Evolutionary conservation across 1,140 invertebrate species (phyloP).

Genomic region (Bactericera cockerelli): DNA sequence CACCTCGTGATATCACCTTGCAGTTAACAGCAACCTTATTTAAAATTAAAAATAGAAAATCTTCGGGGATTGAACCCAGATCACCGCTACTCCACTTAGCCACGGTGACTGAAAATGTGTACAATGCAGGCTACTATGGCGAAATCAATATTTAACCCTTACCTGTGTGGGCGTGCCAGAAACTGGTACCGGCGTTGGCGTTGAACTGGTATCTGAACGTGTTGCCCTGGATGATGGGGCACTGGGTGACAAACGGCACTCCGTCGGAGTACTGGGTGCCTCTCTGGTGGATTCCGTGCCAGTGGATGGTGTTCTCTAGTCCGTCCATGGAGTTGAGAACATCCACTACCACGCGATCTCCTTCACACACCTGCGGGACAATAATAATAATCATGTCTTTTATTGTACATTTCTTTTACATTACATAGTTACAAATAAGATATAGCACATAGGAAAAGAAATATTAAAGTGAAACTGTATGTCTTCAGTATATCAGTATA

Average conservation of each 20-base stretch:
- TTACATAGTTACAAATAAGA: too few species aligned
- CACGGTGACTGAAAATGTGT: slow-evolving; percentile 6
- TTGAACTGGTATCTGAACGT: slow-evolving; percentile 70
- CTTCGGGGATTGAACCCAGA: slow-evolving; percentile 1
- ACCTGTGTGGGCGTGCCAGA: slow-evolving; percentile 74
- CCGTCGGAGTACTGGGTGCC: slow-evolving; percentile 78
- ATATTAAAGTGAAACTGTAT: too few species aligned
- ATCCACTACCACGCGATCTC: slow-evolving; percentile 69
- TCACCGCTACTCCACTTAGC: neutral
- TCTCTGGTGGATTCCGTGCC: slow-evolving; percentile 69
- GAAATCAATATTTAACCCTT: slow-evolving; percentile 13
- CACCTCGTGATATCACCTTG: too few species aligned
- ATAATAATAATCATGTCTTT: too few species aligned
- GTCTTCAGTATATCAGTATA: too few species aligned
- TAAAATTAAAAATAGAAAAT: neutral
- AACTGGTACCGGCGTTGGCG: slow-evolving; percentile 70
- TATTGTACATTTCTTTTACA: too few species aligned
- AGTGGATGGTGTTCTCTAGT: slow-evolving; percentile 69
- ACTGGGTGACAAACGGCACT: slow-evolving; percentile 78
- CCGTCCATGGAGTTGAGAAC: slow-evolving; percentile 66
- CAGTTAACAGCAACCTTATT: too few species aligned
- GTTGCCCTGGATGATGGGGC: slow-evolving; percentile 67
- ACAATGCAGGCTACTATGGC: neutral
- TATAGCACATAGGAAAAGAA: too few species aligned
- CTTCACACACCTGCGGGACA: slow-evolving; percentile 52